A percentile compares a stretch with the other conserved stretches of the same genome.
Conservation (phyloP, 2,888 invertebrate species). For the Branchellion lobata region DNA sequence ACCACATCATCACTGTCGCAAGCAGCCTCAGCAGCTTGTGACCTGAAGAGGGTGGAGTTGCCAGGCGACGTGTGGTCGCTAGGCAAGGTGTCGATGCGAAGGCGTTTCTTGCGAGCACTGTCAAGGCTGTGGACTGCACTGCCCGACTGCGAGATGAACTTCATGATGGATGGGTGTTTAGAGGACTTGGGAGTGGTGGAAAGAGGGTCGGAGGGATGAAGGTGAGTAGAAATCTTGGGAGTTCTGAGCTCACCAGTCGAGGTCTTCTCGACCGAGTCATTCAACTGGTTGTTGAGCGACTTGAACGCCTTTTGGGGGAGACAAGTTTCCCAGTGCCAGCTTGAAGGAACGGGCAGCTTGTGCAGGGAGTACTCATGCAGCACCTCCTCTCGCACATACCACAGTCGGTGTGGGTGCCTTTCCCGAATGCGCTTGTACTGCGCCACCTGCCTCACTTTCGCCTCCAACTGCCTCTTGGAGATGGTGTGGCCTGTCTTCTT, state of each 20-base stretch:
- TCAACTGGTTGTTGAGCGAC: neutral
- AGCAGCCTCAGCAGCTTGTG: neutral
- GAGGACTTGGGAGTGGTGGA: neutral
- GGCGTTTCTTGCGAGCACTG: constrained; percentile 5
- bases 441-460: constrained; percentile 68
- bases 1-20: neutral
- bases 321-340: constrained; percentile 66
- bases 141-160: constrained; percentile 20
- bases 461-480: constrained; percentile 58
- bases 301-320: neutral
- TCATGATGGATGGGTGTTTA: constrained; percentile 11
- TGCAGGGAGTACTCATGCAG: constrained; percentile 66
- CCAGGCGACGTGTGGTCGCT: neutral
- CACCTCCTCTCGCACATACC: constrained; percentile 69
- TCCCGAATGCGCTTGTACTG: constrained; percentile 67
- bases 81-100: neutral
- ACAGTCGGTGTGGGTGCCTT: constrained; percentile 67
- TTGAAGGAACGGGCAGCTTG: constrained; percentile 66
- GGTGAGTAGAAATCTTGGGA: neutral
- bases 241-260: constrained; percentile 11
- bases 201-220: neutral
- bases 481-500: constrained; percentile 50
- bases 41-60: neutral
- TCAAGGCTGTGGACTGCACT: constrained; percentile 17
- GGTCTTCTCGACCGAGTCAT: neutral